Conservation (phyloP, 1,140 invertebrate genomes). For the Diabrotica virgifera region DNA sequence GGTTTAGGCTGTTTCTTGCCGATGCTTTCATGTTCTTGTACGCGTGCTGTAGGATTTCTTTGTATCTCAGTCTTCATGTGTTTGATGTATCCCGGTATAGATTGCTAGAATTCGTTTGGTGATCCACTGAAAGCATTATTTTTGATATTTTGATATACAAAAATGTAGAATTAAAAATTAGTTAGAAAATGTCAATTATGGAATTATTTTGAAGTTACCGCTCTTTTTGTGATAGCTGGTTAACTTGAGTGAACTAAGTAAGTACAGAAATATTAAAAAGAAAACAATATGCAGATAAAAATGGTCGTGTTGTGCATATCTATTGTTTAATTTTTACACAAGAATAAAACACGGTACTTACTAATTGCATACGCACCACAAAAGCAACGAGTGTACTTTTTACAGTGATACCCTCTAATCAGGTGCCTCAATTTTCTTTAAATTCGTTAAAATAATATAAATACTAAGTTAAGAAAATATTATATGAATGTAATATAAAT, state of each 20-base stretch:
- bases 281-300: not conserved
- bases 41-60: too few relatives aligned
- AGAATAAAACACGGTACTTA: conserved; percentile 30
- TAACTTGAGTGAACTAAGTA: not conserved
- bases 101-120: too few relatives aligned
- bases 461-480: conserved; percentile 43
- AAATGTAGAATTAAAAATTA: too few relatives aligned
- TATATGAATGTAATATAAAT: conserved; percentile 41
- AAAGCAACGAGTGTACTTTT: conserved; percentile 29
- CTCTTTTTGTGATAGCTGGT: not conserved
- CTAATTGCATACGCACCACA: conserved; percentile 28
- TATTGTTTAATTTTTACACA: conserved; percentile 37
- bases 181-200: conserved; percentile 5
- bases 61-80: too few relatives aligned
- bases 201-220: not conserved
- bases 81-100: too few relatives aligned
- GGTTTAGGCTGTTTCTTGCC: too few relatives aligned
- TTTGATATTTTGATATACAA: too few relatives aligned
- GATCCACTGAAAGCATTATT: too few relatives aligned
- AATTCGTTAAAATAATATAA: conserved; percentile 39
- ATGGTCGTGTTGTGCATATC: conserved; percentile 31
- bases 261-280: too few relatives aligned
- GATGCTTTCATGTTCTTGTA: too few relatives aligned
- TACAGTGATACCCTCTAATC: conserved; percentile 40
- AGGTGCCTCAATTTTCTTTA: conserved; percentile 42